Base-by-base conservation (phyloP, 92 coral and sea anemone species). In the Scolanthus callimorphus region DNA sequence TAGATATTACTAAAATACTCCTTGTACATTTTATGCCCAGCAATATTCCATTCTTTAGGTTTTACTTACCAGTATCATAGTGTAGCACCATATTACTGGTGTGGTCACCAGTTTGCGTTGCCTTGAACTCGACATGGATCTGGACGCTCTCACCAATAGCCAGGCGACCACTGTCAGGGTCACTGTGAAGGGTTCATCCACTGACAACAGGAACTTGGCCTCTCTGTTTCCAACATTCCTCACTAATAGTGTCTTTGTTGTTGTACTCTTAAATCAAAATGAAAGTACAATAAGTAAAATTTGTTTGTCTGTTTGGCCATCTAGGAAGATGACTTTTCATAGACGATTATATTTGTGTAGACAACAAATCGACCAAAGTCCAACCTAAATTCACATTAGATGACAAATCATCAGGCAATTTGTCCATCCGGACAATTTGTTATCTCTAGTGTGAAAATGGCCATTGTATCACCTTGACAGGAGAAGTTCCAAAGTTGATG, bases 51-150 rank as follows among this genome's bases (percentile, higher is more conserved):
- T n/a, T n/a, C n/a, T n/a, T n/a, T n/a, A n/a, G n/a, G n/a, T n/a
- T n/a, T n/a, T n/a, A n/a, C 56, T 0, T 72, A 90, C 99, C 99
- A 71, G 99, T 94, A 43, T 88, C 99, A 89, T 88, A 94, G 49
- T 84, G 87, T 24, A 94, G 80, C 3, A 94, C 25, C 99, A 94
- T 94, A 27, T 89, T 82, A 29, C 85, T 84, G 21, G 82, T 74
- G 49, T 89, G 89, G 61, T 94, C 99, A 26, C 84, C 91, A 52
- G 99, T 85, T 50, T 84, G 80, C 30, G 62, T 51, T 25, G 96
- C 96, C 67, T 86, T 88, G 51, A 94, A 94, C 49, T 94, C 88
- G 55, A 84, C 88, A 57, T 94, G 90, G 15, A 94, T 74, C 71
- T 94, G 99, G 77, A 81, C 76, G 55, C 96, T 94, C 63, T 94